A percentile compares a stretch with the other conserved stretches of the same genome.
Conservation (phyloP, 2,113 vertebrate genomes). For the Trogon surrucura region DNA sequence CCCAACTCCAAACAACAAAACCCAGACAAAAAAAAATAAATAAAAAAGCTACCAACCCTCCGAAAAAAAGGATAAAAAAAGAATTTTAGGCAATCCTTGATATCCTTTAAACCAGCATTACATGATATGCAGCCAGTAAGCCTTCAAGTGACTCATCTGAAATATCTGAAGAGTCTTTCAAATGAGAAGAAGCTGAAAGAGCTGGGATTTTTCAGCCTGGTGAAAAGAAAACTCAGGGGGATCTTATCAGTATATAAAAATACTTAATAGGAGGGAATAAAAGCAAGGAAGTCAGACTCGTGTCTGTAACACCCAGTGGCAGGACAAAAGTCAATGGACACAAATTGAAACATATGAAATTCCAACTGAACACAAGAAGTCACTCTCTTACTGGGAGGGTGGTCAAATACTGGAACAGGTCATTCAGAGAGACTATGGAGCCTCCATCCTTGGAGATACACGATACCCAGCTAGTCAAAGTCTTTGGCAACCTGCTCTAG, state of each 20-base stretch:
- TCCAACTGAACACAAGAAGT: background rate
- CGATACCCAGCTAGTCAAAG: background rate
- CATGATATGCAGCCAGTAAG: background rate
- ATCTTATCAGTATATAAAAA: background rate
- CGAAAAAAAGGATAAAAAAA: too few species aligned
- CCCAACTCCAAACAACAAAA: background rate
- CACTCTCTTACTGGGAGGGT: background rate
- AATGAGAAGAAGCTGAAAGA: background rate
- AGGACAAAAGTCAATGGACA: background rate
- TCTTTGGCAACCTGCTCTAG: background rate
- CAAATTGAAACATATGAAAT: background rate
- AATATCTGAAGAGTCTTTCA: background rate
- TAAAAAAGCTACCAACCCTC: too few species aligned
- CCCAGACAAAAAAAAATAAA: background rate
- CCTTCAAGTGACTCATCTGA: background rate
- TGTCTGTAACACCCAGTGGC: background rate
- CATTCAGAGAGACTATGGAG: background rate
- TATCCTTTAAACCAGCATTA: background rate
- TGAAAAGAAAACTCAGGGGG: background rate
- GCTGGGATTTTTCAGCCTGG: background rate
- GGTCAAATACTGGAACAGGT: background rate
- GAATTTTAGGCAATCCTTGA: too few species aligned
- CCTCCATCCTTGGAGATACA: background rate
- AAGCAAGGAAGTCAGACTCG: background rate
- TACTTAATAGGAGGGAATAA: background rate